Evolutionary conservation across 2,797 vertebrate species (phyloP).

Genomic region (Tenualosa thibaudeaui): DNA sequence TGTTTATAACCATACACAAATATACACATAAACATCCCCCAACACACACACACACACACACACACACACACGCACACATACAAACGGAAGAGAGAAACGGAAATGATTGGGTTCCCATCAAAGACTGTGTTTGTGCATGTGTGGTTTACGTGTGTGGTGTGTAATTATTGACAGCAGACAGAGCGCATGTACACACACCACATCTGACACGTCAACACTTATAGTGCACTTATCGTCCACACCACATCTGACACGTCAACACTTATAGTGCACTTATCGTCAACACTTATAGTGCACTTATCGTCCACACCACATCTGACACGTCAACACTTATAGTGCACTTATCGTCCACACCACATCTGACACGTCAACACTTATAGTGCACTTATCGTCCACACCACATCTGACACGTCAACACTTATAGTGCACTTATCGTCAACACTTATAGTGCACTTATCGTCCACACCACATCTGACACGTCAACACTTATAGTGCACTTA

Average conservation of each 20-base stretch:
- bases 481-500: background rate
- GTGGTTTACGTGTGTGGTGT: too few species aligned
- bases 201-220: too few species aligned
- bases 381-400: too few species aligned
- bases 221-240: background rate
- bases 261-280: background rate
- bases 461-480: too few species aligned
- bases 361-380: background rate
- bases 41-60: constrained; percentile 10
- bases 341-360: too few species aligned
- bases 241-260: too few species aligned
- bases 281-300: background rate
- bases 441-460: background rate
- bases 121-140: too few species aligned
- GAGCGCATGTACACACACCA: too few species aligned
- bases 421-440: background rate
- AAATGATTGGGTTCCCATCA: too few species aligned
- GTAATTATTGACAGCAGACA: too few species aligned
- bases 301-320: too few species aligned
- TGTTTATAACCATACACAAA: background rate
- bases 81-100: background rate
- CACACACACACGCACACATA: background rate
- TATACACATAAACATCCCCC: background rate
- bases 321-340: background rate
- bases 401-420: too few species aligned